A percentile compares a stretch with the other conserved stretches of the same genome.
phyloP scores from a whole-genome alignment of 1,140 invertebrate genomes.

The Heterodera schachtii region DNA sequence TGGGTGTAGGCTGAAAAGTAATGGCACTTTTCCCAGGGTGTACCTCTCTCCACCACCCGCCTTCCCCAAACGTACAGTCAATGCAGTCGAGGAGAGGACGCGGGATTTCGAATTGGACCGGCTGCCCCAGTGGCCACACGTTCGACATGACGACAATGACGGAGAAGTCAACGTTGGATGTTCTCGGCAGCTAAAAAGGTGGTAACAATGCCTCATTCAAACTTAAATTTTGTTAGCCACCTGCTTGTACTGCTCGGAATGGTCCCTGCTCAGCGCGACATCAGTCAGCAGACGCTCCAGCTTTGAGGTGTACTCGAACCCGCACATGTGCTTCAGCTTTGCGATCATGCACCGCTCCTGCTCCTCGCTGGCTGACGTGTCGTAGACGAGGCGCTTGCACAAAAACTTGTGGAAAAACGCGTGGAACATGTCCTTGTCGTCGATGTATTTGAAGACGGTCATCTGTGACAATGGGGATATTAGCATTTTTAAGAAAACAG shows the following conservation, averaged over 20 bases:
- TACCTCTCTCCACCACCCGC: too few relatives aligned
- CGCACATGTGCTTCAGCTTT: constrained; percentile 93
- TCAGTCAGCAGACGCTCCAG: constrained; percentile 96
- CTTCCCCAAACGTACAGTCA: constrained; percentile 11
- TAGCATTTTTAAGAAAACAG: too few relatives aligned
- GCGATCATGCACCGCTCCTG: constrained; percentile 99
- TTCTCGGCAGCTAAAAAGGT: constrained; percentile 26
- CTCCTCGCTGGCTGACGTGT: constrained; percentile 97
- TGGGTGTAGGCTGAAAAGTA: neutral
- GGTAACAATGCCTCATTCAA: too few relatives aligned
- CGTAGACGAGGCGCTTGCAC: constrained; percentile 91
- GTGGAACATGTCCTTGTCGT: constrained; percentile 99
- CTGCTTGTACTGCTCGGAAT: constrained; percentile 67
- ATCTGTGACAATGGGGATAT: too few relatives aligned
- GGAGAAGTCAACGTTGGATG: constrained; percentile 65
- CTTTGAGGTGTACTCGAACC: constrained; percentile 98
- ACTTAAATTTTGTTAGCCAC: too few relatives aligned
- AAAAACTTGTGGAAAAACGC: constrained; percentile 99
- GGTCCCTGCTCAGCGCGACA: constrained; percentile 93
- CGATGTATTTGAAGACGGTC: constrained; percentile 99
- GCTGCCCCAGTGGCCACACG: constrained; percentile 96
- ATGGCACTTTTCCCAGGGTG: too few relatives aligned
- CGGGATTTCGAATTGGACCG: constrained; percentile 68
- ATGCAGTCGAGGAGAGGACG: constrained; percentile 22
- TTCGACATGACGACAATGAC: constrained; percentile 84